Evolutionary conservation across 2,888 invertebrate genomes (phyloP).

Genomic region (Chorisops tibialis): DNA sequence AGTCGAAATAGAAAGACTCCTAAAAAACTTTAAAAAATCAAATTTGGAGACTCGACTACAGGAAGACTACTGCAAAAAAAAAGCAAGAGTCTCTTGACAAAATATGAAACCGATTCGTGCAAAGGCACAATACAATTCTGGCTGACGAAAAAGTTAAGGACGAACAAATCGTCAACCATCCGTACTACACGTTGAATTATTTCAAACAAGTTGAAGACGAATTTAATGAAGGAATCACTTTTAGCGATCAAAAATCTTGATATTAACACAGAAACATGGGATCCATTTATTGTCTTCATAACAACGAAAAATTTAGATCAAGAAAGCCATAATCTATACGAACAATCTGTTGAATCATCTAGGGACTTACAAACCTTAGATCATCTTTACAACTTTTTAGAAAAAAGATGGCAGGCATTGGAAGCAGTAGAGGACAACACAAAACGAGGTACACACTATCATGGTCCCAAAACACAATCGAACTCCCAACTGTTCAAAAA

Average conservation of each 20-base stretch:
- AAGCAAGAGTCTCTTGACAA: too few species aligned
- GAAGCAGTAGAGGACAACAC: neutral
- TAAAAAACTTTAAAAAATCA: too few species aligned
- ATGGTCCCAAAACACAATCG: too few species aligned
- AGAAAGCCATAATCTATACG: neutral
- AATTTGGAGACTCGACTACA: too few species aligned
- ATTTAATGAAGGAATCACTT: neutral
- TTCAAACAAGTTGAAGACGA: neutral
- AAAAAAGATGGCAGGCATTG: neutral
- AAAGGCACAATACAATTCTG: neutral
- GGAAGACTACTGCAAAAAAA: too few species aligned
- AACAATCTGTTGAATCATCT: neutral
- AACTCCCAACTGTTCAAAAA: too few species aligned
- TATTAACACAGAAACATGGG: slow-evolving; percentile 1
- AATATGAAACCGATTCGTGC: neutral
- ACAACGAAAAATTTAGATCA: neutral
- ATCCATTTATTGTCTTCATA: neutral
- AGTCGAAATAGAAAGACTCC: too few species aligned
- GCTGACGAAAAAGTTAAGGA: neutral
- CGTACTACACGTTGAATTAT: neutral
- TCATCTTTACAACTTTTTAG: neutral
- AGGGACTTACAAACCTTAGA: neutral
- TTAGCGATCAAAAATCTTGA: neutral
- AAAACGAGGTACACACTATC: too few species aligned
- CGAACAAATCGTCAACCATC: too few species aligned